These are phyloP conservation scores for Hiodon tergisus DNA, from an alignment of 2,113 vertebrate species.

Conservation along the genomic window DNA sequence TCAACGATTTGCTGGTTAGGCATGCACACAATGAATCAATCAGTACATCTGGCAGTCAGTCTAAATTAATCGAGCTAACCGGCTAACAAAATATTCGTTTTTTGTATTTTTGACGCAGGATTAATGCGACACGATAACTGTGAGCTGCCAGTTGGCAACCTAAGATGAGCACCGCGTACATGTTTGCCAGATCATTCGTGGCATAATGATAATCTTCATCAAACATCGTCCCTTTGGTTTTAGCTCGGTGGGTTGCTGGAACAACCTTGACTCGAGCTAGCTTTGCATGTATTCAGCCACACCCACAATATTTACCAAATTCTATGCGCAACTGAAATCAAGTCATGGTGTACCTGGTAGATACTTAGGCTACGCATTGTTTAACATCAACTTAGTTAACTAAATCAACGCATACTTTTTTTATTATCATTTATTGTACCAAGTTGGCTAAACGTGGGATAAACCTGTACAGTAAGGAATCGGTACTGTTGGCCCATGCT, in stretches of 20 bases:
- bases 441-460: neutral
- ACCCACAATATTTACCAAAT: constrained; percentile 15
- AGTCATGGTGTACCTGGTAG: neutral
- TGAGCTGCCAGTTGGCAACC: too few relatives aligned
- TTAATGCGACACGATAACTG: neutral
- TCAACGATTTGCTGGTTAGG: too few relatives aligned
- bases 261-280: constrained; percentile 11
- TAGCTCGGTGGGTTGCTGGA: neutral
- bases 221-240: constrained; percentile 1
- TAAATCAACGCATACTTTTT: neutral
- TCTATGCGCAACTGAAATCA: neutral
- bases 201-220: neutral
- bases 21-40: too few relatives aligned
- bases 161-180: too few relatives aligned
- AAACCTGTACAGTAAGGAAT: neutral
- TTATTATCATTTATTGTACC: neutral
- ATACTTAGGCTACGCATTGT: neutral
- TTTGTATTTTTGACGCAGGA: neutral
- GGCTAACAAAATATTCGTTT: neutral
- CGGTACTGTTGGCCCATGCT: constrained; percentile 16
- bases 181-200: neutral
- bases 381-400: neutral
- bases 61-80: neutral
- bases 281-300: neutral
- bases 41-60: neutral